Base-by-base conservation (phyloP, 2,113 vertebrate species). In the Hirundichthys speculiger region DNA sequence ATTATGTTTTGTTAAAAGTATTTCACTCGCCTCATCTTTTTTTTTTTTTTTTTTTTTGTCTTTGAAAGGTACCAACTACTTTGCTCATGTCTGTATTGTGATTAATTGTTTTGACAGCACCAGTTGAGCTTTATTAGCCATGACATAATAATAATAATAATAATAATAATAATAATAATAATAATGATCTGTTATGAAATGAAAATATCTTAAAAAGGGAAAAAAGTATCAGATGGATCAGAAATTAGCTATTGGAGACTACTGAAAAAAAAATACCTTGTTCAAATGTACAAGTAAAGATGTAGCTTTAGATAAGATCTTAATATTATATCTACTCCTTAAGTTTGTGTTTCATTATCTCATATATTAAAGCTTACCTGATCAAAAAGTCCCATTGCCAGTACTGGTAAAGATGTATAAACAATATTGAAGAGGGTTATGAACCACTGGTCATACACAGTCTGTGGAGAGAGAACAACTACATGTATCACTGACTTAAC, bases 371-470 rank as follows among this genome's bases (percentile, higher is more conserved):
- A 18, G 6, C 7, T 50, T 90, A 95, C 93, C 94, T 96, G 93
- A 75, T 94, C 93, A 89, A 96, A 96, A 73, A 96, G 76, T n/a
- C 92, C 94, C 93, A 92, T 93, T 1, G 93, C 94, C 69, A 96
- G 85, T 39, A 96, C 92, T 46, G 94, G 94, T 64, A 95, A 84
- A 4, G 93, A 96, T 2, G 92, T 95, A 69, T 94, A 96, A 57
- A 94, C 92, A 64, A 94, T 93, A 63, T 93, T 96, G 87, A 93
- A 96, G 60, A 95, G 86, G 24, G 94, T 94, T 62, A 95, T 94
- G 81, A 96, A 96, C 93, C 94, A 94, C 80, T 93, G 94, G 80
- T 95, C 95, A 68, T 95, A 96, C 45, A 95, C 92, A 3, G 94
- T 94, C 94, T 96, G 82, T 27, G 84, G 86, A 62, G n/a, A 52